Base-by-base conservation (phyloP, 2,888 invertebrate genomes). In the Linyphia triangularis region DNA sequence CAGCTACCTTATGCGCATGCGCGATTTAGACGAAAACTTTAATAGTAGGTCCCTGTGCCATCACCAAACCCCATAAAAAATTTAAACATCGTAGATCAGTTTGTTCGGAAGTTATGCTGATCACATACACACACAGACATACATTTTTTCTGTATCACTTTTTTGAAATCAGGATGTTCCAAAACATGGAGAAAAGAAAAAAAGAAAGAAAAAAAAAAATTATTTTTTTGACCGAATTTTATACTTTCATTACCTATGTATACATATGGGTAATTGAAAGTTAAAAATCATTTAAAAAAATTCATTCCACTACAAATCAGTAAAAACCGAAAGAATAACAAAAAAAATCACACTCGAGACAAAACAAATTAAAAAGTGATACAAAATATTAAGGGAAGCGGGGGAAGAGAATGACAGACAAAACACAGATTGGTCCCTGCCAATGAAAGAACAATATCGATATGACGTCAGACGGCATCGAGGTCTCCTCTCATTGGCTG, bases 401-500 rank as follows among this genome's bases (percentile, higher is more conserved):
- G 13, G 22, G 37, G 1, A n/a, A 1, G n/a, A 43, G 40, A 40
- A 40, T 63, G 24, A 40, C 22, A 37, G 30, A 43, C 40, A 37
- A n/a, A 65, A 65, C 51, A 28, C 28, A 43, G n/a, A 26, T 26
- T 63, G 40, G 24, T 77, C 16, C 40, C 63, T 63, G 28, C 69
- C 69, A 69, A 57, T 69, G 69, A 69, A 57, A 57, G 24, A 69
- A 69, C 28, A 16, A 43, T 69, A 81, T 43, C 65, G 19, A 19
- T 40, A 51, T 81, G 79, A 81, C 79, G 79, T 69, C 26, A 40
- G 9, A 37, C 28, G 9, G 9, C n/a, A 7, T 22, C 24, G 30
- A 28, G 30, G 22, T 13, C n/a, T n/a, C 16, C 37, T 57, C 22
- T 51, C 57, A 81, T 81, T 81, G 79, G 79, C 28, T 13, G 79